Percentiles rank a stretch among this genome's conserved stretches.
These are phyloP conservation scores for Bombus cullumanus DNA, from an alignment of 1,140 invertebrate species.

Conservation along the genomic window DNA sequence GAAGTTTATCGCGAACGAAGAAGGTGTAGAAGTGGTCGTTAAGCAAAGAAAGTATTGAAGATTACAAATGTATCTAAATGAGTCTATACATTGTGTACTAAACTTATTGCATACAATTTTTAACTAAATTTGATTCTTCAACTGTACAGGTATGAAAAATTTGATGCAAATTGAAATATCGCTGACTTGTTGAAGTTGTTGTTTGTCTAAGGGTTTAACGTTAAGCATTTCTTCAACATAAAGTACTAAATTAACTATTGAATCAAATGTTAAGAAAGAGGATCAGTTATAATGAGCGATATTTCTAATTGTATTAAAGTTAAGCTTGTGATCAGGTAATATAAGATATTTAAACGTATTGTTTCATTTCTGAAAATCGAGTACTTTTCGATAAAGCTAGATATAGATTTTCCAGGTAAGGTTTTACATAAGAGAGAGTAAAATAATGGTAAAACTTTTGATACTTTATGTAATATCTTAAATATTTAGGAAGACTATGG, in stretches of 20 bases:
- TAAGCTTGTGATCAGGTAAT: conserved; percentile 58
- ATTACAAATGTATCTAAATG: conserved; percentile 16
- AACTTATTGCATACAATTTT: conserved; percentile 26
- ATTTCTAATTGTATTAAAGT: conserved; percentile 44
- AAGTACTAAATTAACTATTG: conserved; percentile 2
- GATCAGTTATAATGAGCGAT: conserved; percentile 6
- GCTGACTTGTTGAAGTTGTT: conserved; percentile 21
- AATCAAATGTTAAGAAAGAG: background rate
- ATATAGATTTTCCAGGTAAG: conserved; percentile 29
- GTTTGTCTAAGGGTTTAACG: background rate
- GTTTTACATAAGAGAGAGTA: conserved; percentile 43
- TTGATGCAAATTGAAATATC: conserved; percentile 44
- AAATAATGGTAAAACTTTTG: conserved; percentile 48
- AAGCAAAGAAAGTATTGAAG: conserved; percentile 21
- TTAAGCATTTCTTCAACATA: background rate
- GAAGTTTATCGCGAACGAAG: conserved; percentile 18
- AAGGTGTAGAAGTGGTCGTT: conserved; percentile 10
- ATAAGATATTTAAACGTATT: conserved; percentile 23
- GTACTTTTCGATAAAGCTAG: conserved; percentile 29
- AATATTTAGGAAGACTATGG: conserved; percentile 21
- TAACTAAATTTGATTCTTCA: conserved; percentile 25
- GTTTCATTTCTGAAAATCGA: conserved; percentile 10
- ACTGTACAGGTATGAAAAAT: conserved; percentile 52
- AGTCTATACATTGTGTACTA: conserved; percentile 18
- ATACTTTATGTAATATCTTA: conserved; percentile 48